Base-by-base conservation (phyloP, 1,140 invertebrate genomes). In the Neuroterus valhalla region DNA sequence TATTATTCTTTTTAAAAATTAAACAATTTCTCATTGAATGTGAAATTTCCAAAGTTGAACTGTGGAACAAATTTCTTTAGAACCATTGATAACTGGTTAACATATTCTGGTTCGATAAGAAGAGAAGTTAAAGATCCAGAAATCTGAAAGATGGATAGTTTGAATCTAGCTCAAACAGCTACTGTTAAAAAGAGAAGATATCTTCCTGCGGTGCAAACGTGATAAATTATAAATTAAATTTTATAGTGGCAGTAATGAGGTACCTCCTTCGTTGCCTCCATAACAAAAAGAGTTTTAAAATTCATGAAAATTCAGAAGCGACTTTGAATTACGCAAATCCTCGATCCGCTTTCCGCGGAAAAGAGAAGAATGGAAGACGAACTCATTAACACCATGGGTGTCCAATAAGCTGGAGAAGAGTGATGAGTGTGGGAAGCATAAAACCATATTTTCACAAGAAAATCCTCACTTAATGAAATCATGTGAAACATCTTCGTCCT, bases 241-340 rank as follows among this genome's bases (percentile, higher is more conserved):
- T 31, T 62, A 62, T 1, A 11, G 23, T 23, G 23, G n/a, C 23
- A 31, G 23, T 26, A 26, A 31, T 62, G 52, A 62, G 52, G 12
- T 15, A 55, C 50, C 23, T 55, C 31, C 26, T 62, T 26, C 31
- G 52, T 31, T 2, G 31, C 26, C 21, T 11, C 31, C 26, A 31
- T 62, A 31, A 62, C 14, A 62, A 62, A 62, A 62, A 55, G 2
- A 14, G 52, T 31, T 62, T 62, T 15, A 62, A 62, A 62, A 62
- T 23, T 62, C 52, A 62, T 62, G 31, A 62, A 62, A 62, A 21
- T 62, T 62, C 11, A 26, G 21, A 62, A 62, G 52, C 52, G 14
- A 31, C 4, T 62, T 15, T 31, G 15, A 62, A 31, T 62, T 62
- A 31, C 23, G 23, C 23, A 31, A 62, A 62, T 3, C 21, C 23